phyloP scores from a whole-genome alignment of 2,888 invertebrate genomes.

The Tenthredo notha region DNA sequence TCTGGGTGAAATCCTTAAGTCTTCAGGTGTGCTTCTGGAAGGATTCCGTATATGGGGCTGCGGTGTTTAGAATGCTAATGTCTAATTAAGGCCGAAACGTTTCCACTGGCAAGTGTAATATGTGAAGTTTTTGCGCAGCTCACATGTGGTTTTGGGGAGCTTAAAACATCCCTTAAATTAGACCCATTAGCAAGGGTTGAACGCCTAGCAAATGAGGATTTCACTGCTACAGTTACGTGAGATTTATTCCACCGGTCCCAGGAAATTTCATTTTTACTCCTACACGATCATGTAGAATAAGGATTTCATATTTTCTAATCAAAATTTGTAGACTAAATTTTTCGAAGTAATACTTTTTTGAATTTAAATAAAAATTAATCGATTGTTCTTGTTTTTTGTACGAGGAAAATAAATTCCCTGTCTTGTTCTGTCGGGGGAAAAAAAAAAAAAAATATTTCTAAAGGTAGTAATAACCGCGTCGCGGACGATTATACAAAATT shows the following conservation, averaged over 20 bases:
- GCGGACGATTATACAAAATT: slow-evolving; percentile 75
- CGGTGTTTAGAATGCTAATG: slow-evolving; percentile 76
- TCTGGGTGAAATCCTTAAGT: neutral
- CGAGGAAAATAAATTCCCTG: neutral
- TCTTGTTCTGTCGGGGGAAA: neutral
- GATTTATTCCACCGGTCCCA: slow-evolving; percentile 73
- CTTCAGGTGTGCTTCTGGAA: slow-evolving; percentile 47
- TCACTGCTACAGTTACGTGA: slow-evolving; percentile 73
- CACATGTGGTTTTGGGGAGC: slow-evolving; percentile 72
- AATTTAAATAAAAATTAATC: neutral
- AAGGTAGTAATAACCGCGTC: slow-evolving; percentile 8
- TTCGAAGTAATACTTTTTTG: no score
- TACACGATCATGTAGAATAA: slow-evolving; percentile 8
- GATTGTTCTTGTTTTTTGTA: neutral
- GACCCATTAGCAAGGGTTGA: slow-evolving; percentile 76
- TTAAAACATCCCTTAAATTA: slow-evolving; percentile 78
- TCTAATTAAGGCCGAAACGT: slow-evolving; percentile 71
- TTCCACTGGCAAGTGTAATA: slow-evolving; percentile 62
- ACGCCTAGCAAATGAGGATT: slow-evolving; percentile 75
- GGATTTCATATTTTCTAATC: neutral
- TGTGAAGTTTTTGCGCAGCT: slow-evolving; percentile 76
- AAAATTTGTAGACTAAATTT: no score
- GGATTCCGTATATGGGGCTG: slow-evolving; percentile 40
- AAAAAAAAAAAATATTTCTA: neutral
- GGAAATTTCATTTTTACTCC: slow-evolving; percentile 28